These are phyloP conservation scores for Lagenorhynchus albirostris DNA, from an alignment of 2,113 vertebrate species.

Conservation along the genomic window DNA sequence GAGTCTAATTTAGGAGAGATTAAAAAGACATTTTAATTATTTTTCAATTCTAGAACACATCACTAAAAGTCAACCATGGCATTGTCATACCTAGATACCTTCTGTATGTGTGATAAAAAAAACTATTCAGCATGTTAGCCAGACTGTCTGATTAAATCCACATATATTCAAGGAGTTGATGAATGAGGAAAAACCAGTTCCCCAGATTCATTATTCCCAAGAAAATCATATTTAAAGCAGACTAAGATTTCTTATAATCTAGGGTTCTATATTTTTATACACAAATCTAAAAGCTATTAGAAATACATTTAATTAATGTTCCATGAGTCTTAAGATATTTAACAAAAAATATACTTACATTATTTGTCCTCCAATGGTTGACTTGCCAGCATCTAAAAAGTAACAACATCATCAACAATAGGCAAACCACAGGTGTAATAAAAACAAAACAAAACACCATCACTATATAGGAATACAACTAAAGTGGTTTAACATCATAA, in stretches of 20 bases:
- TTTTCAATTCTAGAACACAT: neutral
- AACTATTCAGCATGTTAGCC: neutral
- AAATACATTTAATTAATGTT: conserved; percentile 13
- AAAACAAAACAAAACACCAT: neutral
- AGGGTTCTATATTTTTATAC: neutral
- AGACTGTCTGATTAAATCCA: neutral
- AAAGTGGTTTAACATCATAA: neutral
- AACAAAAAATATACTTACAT: conserved; percentile 89
- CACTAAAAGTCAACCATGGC: neutral
- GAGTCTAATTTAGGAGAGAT: neutral
- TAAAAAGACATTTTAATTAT: neutral
- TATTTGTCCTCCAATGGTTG: conserved; percentile 98
- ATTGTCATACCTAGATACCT: neutral
- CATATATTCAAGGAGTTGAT: neutral
- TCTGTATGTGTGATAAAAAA: neutral
- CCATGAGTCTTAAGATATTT: neutral
- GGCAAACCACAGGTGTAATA: neutral
- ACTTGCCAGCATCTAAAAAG: conserved; percentile 95
- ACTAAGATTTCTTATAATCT: neutral
- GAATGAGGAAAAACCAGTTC: neutral
- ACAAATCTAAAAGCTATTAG: conserved; percentile 16
- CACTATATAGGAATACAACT: neutral
- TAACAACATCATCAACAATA: conserved; percentile 35
- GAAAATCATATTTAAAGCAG: conserved; percentile 8
- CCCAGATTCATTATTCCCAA: neutral